Evolutionary conservation across 2,797 vertebrate genomes (phyloP).

Genomic region (Danio jaintianensis): DNA sequence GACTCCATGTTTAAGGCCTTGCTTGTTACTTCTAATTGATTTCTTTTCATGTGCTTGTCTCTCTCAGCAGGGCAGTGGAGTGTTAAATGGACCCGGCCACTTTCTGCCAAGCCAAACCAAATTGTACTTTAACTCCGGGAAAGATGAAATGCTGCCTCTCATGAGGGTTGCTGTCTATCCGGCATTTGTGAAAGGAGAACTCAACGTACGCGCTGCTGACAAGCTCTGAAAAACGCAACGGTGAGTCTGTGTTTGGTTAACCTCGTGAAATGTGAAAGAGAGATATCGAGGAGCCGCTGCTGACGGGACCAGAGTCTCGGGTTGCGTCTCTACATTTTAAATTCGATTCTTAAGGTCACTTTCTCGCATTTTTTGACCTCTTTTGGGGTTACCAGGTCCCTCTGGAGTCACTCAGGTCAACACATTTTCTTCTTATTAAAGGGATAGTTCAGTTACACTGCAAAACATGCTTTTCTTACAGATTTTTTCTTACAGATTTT

Average conservation of each 20-base stretch:
- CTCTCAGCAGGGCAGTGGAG: conserved; percentile 63
- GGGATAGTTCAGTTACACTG: too few species aligned
- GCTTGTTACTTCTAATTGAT: conserved; percentile 70
- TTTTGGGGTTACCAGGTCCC: conserved; percentile 59
- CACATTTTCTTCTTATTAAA: conserved; percentile 35
- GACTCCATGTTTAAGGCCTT: conserved; percentile 52
- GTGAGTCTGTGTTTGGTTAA: conserved; percentile 62
- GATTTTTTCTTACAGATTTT: too few species aligned
- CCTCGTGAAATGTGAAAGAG: conserved; percentile 54
- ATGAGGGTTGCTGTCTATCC: conserved; percentile 61
- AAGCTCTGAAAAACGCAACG: conserved; percentile 57
- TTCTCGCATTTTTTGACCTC: conserved; percentile 39
- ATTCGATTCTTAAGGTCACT: conserved; percentile 57
- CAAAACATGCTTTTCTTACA: too few species aligned
- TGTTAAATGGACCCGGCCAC: conserved; percentile 61
- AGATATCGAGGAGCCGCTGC: conserved; percentile 3
- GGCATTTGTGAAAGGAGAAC: conserved; percentile 62
- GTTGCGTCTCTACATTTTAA: conserved; percentile 46
- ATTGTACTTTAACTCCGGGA: conserved; percentile 65
- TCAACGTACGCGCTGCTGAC: conserved; percentile 54
- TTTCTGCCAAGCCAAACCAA: conserved; percentile 60
- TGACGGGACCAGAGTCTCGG: conserved; percentile 1
- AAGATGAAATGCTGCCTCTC: conserved; percentile 66
- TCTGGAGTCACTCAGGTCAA: conserved; percentile 48
- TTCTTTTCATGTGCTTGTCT: conserved; percentile 66